Base-by-base conservation (phyloP, 2,113 vertebrate genomes). In the Oncorhynchus gorbuscha region DNA sequence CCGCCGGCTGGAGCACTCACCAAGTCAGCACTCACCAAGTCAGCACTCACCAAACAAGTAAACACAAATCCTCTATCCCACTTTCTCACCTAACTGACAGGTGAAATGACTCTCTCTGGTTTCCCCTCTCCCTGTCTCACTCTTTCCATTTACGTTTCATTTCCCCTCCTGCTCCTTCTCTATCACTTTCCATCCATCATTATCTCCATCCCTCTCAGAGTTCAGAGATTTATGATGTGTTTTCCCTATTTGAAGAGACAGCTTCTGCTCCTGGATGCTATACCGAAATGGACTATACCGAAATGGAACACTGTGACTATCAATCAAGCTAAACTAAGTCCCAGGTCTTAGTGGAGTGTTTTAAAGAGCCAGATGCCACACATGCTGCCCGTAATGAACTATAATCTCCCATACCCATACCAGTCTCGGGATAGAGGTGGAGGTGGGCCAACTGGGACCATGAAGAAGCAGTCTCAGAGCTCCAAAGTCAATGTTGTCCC, bases 211-310 rank as follows among this genome's bases (percentile, higher is more conserved):
- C 76, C 76, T 76, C 81, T 79, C 71, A 45, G 48, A 74, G 61
- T 74, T 72, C 16, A 11, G 35, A 76, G 81, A 86, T 93, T 91
- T 90, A 91, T 65, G 81, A 88, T 72, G 84, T 84, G 79, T 82
- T 89, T 39, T 84, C 81, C 74, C 87, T 81, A 76, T 85, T 85
- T 80, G 66, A 85, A 86, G 73, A 55, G 71, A 86, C 89, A 89
- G 89, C 89, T 91, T 87, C 70, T 85, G 18, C n/a, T 62, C 59
- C 78, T 39, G 26, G 72, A 83, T 80, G 78, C 77, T 0, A 35
- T 35, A 35, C 32, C 32, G 32, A 35, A 35, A 32, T 32, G 32
- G 32, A 76, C 39, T 39, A 39, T 22, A 9, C 26, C 22, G 1
- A 66, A n/a, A 66, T 75, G 70, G 78, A 84, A 81, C 77, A 72